Evolutionary conservation across 1,140 invertebrate genomes (phyloP), one percentile per base, ranked within the genome.

Genomic region (Papilio machaon): DNA sequence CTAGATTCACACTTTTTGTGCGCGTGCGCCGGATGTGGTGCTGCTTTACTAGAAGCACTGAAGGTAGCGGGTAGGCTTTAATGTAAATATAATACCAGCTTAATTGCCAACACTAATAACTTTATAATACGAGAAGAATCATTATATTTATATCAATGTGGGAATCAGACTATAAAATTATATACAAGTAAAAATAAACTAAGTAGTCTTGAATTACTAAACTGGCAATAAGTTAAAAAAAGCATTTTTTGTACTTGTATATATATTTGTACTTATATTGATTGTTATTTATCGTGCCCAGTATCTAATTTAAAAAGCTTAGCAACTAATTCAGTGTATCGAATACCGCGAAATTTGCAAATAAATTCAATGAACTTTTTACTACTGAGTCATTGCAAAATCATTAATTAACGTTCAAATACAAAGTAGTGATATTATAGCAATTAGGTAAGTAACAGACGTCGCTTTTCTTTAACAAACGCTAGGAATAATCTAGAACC

Each of bases 1-100:
- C 82, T 86, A 84, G 81, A 83, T 85, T 87, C 75, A 84, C 80
- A 83, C 80, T 91, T 91, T 92, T 91, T 90, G 84, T 91, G 84
- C 86, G 85, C 88, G 81, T 67, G 85, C 88, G 87, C 91, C 90
- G 91, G 91, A 92, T 93, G 91, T 86, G 89, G 89, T 49, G 52
- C 7, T 78, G 77, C 49, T 82, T 79, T 80, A 77, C 58, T 76
- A 77, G 67, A 80, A 77, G 64, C 64, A 87, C 85, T 83, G 79
- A 46, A 78, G 64, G 54, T 79, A 47, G 46, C 84, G 81, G 67
- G 74, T 54, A 83, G 81, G 80, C 85, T 84, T 84, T 90, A 90
- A 91, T 91, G 89, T 90, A 85, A 86, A 90, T 90, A 90, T 90
- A 89, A 91, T 91, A 86, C 90, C 85, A 85, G 85, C 84, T 87